Base-by-base conservation (phyloP, 2,888 invertebrate genomes). In the Pachydiplax longipennis region DNA sequence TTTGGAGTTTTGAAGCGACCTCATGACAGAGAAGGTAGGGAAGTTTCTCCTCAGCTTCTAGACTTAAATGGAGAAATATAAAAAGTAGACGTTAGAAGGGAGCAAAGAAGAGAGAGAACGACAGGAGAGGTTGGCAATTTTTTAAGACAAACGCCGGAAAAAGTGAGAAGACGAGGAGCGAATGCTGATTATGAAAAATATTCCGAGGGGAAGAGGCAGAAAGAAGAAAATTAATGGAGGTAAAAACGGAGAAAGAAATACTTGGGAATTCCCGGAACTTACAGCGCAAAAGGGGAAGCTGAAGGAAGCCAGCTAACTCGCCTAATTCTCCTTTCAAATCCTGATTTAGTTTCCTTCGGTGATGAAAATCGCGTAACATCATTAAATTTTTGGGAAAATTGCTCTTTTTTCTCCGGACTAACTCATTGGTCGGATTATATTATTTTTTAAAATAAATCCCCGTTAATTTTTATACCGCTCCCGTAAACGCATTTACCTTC, bases 181-280 rank as follows among this genome's bases (percentile, higher is more conserved):
- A 87, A 87, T 87, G 61, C 61, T 37, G 87, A 65, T 61, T 87
- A 87, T 87, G 87, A 87, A 31, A 73, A 37, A 35, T n/a, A 87
- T 87, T 87, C 37, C 35, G 61, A 22, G 87, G n/a, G 87, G 53
- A 53, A 83, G 35, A 83, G 58, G 53, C 31, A 53, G 37, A 58
- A 31, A 22, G 87, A 25, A 58, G 61, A 31, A 87, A 35, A 87
- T 87, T 37, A 65, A 87, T 65, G 37, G 87, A 58, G 61, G 61
- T 37, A 22, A 65, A 61, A 61, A 87, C 37, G 61, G 65, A 87
- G 87, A 87, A 37, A 87, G 61, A 87, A 65, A 87, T 87, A 37
- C 87, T 87, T 61, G 37, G 65, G 65, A 87, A 87, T 87, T 87
- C 87, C 61, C 37, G 87, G 65, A 31, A 22, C 37, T 83, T 35